Evolutionary conservation across 92 coral and sea anemone genomes (phyloP).

Genomic region (Meandrina meandrites): DNA sequence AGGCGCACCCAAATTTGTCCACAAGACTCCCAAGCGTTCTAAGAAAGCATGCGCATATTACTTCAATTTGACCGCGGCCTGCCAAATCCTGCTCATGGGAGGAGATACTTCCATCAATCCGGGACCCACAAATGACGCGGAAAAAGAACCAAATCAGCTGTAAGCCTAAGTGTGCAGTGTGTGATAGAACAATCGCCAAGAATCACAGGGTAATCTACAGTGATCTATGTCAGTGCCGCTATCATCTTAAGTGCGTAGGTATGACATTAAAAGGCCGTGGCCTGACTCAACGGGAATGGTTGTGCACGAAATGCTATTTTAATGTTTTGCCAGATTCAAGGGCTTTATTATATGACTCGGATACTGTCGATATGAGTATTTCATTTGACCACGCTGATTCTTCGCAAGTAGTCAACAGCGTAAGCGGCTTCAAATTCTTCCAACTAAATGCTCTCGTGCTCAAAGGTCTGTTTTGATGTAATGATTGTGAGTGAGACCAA

Average conservation of each 20-base stretch:
- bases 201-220: neutral
- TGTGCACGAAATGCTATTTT: too few relatives aligned
- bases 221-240: neutral
- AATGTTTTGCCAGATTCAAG: too few relatives aligned
- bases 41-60: neutral
- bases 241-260: neutral
- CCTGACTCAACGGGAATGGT: too few relatives aligned
- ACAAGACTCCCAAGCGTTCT: too few relatives aligned
- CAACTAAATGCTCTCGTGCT: constrained; percentile 15
- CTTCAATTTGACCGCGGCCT: constrained; percentile 1
- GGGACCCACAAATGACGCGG: too few relatives aligned
- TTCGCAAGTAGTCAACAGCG: constrained; percentile 4
- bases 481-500: constrained; percentile 13
- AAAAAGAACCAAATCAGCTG: neutral
- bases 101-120: neutral
- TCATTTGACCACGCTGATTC: too few relatives aligned
- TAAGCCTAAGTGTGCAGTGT: neutral
- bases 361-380: neutral
- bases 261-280: too few relatives aligned
- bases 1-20: too few relatives aligned
- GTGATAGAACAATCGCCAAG: neutral
- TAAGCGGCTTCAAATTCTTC: constrained; percentile 14
- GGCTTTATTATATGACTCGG: neutral
- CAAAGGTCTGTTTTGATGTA: constrained; percentile 17
- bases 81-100: neutral